Base-by-base conservation (phyloP, 2,888 invertebrate genomes). In the Lasioglossum morio region DNA sequence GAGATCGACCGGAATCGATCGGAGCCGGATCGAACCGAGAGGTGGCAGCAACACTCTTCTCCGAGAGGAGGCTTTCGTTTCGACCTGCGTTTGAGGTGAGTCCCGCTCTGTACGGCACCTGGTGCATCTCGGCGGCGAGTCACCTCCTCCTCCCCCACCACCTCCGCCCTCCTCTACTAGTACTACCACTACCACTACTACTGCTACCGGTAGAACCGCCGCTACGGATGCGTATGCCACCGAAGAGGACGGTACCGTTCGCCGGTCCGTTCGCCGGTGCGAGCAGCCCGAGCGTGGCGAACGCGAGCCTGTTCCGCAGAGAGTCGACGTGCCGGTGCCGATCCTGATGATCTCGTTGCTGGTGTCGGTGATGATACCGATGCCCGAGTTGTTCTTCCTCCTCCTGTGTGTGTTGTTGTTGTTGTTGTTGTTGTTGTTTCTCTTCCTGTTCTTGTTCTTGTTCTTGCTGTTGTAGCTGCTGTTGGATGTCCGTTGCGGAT, bases 121-220 rank as follows among this genome's bases (percentile, higher is more conserved):
- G 93, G 93, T 89, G 93, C 94, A 94, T 94, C 81, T 94, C 94
- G 92, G 91, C 94, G 92, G 92, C 91, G 93, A 94, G 94, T 94
- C 94, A 94, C 94, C 94, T 94, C 89, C 92, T 92, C 86, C 91
- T 88, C 88, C 88, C 80, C 89, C 88, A 87, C 87, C 90, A 87
- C 88, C 88, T 80, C 88, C 91, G 77, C 84, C 84, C 81, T 73
- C 86, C 84, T 81, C 85, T 79, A 63, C 66, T 69, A 81, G 70
- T 78, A 70, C 81, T 66, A 19, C 81, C 60, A 19, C 53, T 53
- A n/a, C 66, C 1, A 37, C 48, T 16, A 4, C 48, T 69, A 27
- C 37, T 23, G 23, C 88, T 79, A 63, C 66, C 75, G 81, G 63
- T 63, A 63, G 63, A 16, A 30, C 70, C 76, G 70, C 78, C 60